A percentile compares a stretch with the other conserved stretches of the same genome.
phyloP scores from a whole-genome alignment of 2,113 vertebrate species.

The Hippocampus comes region DNA sequence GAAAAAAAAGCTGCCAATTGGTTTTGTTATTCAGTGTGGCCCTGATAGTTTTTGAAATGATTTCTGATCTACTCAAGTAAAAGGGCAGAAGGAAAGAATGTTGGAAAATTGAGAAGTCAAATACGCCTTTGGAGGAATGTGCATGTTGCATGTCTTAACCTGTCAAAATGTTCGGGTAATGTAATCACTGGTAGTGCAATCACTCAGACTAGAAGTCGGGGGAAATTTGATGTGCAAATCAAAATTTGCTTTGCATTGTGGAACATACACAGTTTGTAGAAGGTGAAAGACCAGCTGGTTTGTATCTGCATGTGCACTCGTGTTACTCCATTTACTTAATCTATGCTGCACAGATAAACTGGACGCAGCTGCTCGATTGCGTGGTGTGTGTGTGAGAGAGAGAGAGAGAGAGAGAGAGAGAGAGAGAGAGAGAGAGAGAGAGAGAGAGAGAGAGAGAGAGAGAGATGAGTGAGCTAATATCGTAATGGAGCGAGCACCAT shows the following conservation, averaged over 20 bases:
- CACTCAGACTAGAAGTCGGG: constrained; percentile 13
- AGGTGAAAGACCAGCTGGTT: constrained; percentile 52
- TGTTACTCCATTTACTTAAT: constrained; percentile 40
- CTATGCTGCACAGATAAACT: constrained; percentile 46
- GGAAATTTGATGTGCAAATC: constrained; percentile 28
- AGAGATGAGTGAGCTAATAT: constrained; percentile 15
- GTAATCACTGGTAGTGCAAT: constrained; percentile 27
- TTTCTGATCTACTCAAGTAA: constrained; percentile 33
- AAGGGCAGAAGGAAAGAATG: constrained; percentile 15
- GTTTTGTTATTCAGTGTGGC: background rate
- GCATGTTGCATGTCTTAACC: constrained; percentile 24
- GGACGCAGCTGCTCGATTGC: constrained; percentile 52
- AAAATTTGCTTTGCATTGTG: constrained; percentile 34
- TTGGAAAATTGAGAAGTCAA: constrained; percentile 36
- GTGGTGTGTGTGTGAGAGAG: constrained; percentile 15
- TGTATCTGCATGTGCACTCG: constrained; percentile 34
- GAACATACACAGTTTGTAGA: constrained; percentile 16
- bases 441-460: too few relatives aligned
- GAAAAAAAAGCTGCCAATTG: background rate
- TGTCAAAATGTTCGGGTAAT: constrained; percentile 6
- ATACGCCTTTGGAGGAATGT: constrained; percentile 36
- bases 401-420: too few relatives aligned
- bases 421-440: too few relatives aligned
- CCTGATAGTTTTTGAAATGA: constrained; percentile 11
- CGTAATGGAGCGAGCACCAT: constrained; percentile 45